Conservation (phyloP, 2,888 invertebrate genomes). For the Latheticus oryzae region DNA sequence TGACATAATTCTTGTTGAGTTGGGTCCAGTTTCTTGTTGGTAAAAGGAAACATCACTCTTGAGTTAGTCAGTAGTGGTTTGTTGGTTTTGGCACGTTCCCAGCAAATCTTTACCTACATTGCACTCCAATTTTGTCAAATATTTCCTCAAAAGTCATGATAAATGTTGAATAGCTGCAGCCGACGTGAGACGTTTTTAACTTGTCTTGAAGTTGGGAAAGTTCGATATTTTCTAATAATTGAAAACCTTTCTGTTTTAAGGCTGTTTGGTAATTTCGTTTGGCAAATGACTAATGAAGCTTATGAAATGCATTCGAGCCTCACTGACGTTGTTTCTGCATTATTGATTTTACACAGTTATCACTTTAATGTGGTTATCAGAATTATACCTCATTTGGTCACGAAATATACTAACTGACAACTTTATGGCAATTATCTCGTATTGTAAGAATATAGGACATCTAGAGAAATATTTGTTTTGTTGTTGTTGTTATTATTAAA, state of each 20-base stretch:
- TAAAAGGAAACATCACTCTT: conserved; percentile 25
- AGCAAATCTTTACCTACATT: conserved; percentile 28
- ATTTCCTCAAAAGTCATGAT: conserved; percentile 22
- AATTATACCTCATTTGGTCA: no score
- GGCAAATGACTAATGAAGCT: neutral
- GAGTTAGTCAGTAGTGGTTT: conserved; percentile 8
- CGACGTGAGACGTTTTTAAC: conserved; percentile 17
- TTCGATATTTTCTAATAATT: no score
- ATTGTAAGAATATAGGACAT: no score
- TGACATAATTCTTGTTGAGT: no score
- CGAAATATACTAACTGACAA: no score
- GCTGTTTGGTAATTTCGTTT: conserved; percentile 1
- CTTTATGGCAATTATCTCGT: no score
- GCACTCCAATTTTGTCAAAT: conserved; percentile 30
- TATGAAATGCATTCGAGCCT: conserved; percentile 1
- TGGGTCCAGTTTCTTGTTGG: conserved; percentile 12
- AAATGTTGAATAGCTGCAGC: conserved; percentile 19
- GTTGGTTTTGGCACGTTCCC: conserved; percentile 24
- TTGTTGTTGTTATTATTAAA: no score
- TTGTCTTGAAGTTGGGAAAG: no score
- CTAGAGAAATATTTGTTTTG: no score
- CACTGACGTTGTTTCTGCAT: no score
- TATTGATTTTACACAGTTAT: conserved; percentile 3
- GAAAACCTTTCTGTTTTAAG: no score
- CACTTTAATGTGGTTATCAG: no score